Percentiles rank a stretch among this genome's conserved stretches.
Conservation (phyloP, 2,797 vertebrate species). For the Sebastes vulpes region DNA sequence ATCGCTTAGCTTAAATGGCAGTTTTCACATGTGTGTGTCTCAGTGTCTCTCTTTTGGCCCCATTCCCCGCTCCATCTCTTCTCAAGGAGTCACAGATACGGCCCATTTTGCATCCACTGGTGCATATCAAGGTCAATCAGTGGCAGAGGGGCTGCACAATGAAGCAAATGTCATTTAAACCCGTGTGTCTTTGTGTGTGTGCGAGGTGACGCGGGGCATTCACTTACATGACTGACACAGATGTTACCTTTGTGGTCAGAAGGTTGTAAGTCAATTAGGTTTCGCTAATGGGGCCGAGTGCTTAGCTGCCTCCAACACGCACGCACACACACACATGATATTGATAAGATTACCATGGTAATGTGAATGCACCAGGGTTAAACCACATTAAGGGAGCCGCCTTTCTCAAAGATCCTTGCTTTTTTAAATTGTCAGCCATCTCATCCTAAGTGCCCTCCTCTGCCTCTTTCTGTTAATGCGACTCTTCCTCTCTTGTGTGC, state of each 20-base stretch:
- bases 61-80: constrained; percentile 1
- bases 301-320: constrained; percentile 44
- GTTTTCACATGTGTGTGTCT: neutral
- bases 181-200: constrained; percentile 6
- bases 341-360: constrained; percentile 81
- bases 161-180: constrained; percentile 54
- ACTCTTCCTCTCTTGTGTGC: constrained; percentile 39
- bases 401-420: constrained; percentile 38
- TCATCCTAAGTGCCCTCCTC: constrained; percentile 43
- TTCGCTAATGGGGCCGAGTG: constrained; percentile 74
- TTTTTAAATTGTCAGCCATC: constrained; percentile 40
- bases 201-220: constrained; percentile 48
- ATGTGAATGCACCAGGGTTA: constrained; percentile 66
- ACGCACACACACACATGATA: constrained; percentile 15
- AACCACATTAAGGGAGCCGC: constrained; percentile 58
- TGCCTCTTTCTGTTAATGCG: constrained; percentile 37
- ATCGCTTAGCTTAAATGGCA: neutral
- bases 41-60: neutral
- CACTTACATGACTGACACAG: constrained; percentile 75
- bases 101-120: constrained; percentile 31
- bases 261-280: constrained; percentile 79
- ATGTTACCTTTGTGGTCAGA: constrained; percentile 81
- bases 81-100: constrained; percentile 46
- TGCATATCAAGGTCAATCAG: constrained; percentile 72
- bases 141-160: constrained; percentile 44